Conservation (phyloP, 2,797 vertebrate genomes). For the Myotis findleyi region DNA sequence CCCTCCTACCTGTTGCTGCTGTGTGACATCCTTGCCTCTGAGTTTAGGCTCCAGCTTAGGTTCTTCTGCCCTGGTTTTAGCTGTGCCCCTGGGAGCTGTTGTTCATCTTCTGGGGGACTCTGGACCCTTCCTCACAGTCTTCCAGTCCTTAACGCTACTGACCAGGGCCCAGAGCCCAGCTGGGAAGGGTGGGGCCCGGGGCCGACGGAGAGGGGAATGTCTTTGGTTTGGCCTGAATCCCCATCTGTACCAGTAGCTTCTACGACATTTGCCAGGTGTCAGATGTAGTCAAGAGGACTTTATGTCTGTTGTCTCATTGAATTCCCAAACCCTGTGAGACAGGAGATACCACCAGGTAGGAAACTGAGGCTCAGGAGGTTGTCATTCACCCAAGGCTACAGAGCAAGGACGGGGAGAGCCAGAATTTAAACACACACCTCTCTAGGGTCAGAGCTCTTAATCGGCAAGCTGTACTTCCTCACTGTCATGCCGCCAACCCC, state of each 20-base stretch:
- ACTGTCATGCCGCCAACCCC: neutral
- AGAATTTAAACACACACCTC: conserved; percentile 3
- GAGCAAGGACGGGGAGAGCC: neutral
- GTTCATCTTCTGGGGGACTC: neutral
- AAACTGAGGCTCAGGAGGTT: conserved; percentile 33
- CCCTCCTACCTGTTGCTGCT: conserved; percentile 8
- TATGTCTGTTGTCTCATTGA: neutral
- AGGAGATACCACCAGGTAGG: neutral
- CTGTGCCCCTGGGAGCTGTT: neutral
- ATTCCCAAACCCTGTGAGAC: neutral
- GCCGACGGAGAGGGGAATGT: neutral
- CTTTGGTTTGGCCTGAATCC: neutral
- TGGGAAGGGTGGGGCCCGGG: neutral
- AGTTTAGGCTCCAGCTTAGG: neutral
- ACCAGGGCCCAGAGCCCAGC: neutral
- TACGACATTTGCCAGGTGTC: neutral
- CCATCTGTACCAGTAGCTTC: neutral
- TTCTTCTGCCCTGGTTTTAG: conserved; percentile 1
- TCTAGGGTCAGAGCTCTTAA: neutral
- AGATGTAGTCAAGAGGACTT: neutral
- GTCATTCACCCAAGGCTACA: neutral
- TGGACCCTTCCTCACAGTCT: neutral
- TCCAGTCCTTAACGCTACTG: neutral
- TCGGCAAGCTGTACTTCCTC: neutral
- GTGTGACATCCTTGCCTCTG: neutral